Evolutionary conservation across 1,140 invertebrate genomes (phyloP).

Genomic region (Himalopsyche phryganea): DNA sequence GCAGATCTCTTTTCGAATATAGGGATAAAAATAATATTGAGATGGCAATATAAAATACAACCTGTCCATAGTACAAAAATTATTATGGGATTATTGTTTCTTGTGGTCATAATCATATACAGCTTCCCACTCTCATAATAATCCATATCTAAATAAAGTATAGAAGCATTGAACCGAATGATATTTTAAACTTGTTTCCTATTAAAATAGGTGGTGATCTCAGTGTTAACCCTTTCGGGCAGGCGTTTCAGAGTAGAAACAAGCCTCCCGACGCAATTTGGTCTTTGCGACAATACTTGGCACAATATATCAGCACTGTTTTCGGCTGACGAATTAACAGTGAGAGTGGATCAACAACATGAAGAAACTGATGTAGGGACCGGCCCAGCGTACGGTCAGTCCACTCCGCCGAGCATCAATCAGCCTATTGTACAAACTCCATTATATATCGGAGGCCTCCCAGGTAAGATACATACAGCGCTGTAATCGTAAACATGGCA

Average conservation of each 20-base stretch:
- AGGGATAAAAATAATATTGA: too few species aligned
- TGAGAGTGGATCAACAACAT: conserved; percentile 69
- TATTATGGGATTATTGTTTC: too few species aligned
- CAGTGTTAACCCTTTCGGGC: conserved; percentile 64
- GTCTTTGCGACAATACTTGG: conserved; percentile 84
- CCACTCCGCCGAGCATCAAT: conserved; percentile 44
- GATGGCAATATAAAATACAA: too few species aligned
- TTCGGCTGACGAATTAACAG: conserved; percentile 63
- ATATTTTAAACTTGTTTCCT: too few species aligned
- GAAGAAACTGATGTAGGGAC: conserved; percentile 47
- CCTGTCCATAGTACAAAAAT: too few species aligned
- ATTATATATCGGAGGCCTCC: conserved; percentile 81
- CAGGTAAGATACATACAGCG: conserved; percentile 57
- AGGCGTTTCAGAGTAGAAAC: conserved; percentile 57
- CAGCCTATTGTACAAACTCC: conserved; percentile 53
- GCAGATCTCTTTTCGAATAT: too few species aligned
- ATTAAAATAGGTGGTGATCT: conserved; percentile 60
- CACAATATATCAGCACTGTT: conserved; percentile 75
- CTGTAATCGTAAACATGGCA: background rate
- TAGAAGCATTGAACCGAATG: too few species aligned
- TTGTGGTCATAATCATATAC: too few species aligned
- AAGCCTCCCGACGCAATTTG: conserved; percentile 60
- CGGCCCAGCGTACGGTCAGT: conserved; percentile 34
- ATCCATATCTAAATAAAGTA: too few species aligned
- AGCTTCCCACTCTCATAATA: too few species aligned